phyloP scores from a whole-genome alignment of 2,797 vertebrate species.

The Arnoldichthys spilopterus region DNA sequence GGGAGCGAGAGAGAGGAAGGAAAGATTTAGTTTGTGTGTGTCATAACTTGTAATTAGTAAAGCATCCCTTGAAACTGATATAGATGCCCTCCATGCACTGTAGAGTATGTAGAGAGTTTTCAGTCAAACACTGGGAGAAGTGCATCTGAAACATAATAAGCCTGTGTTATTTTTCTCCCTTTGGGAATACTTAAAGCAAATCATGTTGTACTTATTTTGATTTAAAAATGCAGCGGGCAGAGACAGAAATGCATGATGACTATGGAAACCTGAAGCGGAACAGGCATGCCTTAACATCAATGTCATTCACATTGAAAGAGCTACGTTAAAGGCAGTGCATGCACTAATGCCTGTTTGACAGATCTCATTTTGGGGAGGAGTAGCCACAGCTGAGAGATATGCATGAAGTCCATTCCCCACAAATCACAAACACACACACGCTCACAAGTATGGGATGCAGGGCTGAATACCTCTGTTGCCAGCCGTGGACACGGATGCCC shows the following conservation, averaged over 20 bases:
- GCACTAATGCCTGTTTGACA: constrained; percentile 16
- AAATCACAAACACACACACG: background rate
- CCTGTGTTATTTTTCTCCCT: background rate
- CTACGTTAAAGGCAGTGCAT: constrained; percentile 16
- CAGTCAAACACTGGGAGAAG: background rate
- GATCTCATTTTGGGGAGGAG: background rate
- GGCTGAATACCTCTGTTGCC: background rate
- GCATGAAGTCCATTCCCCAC: background rate
- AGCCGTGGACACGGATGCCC: background rate
- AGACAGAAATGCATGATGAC: background rate
- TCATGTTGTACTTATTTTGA: constrained; percentile 11
- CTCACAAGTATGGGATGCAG: background rate
- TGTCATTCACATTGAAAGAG: constrained; percentile 7
- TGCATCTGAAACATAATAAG: background rate
- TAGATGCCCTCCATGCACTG: too few relatives aligned
- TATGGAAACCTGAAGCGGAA: constrained; percentile 13
- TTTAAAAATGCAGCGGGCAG: background rate
- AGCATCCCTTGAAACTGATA: too few relatives aligned
- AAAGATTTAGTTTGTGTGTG: too few relatives aligned
- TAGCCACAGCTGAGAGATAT: constrained; percentile 4
- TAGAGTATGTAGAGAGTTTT: too few relatives aligned
- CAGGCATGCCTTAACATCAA: constrained; percentile 8
- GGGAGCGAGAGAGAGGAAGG: background rate
- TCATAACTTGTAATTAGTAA: too few relatives aligned
- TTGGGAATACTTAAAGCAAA: background rate